Evolutionary conservation across 2,888 invertebrate species (phyloP), one percentile per base, ranked within the genome.

Genomic region (Fissipunctia ypsillon): DNA sequence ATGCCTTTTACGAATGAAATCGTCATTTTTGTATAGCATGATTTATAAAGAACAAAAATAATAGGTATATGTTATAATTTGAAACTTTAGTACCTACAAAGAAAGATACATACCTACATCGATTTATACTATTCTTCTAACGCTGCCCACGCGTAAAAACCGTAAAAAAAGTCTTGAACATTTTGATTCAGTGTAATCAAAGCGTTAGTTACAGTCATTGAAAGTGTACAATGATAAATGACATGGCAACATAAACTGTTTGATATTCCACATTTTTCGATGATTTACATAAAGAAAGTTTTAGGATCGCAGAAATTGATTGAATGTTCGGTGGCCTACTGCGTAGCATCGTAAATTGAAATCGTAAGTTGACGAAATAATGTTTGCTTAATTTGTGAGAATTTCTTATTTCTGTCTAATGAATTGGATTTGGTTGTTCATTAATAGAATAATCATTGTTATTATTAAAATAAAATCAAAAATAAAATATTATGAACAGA

Each of bases 231-330:
- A 19, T 76, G 77, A 78, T 83, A 63, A 74, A 81, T 81, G 56
- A 61, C 38, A 59, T 73, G 43, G 35, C n/a, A 66, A 61, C n/a
- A 48, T 28, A 56, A 59, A 69, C 50, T 43, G 52, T 65, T 70
- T 56, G 48, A 48, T 73, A 76, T 84, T 84, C 69, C 59, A 71
- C 57, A 66, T 78, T 69, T 78, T 54, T 73, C 4, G 35, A 73
- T 28, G 25, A 85, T 86, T 86, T 82, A 70, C 84, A 86, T 86
- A 78, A 69, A 78, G 85, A 87, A 86, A 86, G 84, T 77, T 70
- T 59, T 41, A 38, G 22, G 22, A 64, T 69, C n/a, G 69, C 56
- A 69, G 78, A 80, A 78, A 78, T 72, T 76, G 64, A 73, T 68
- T 69, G 38, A 64, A 60, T 35, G 12, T 25, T 50, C 14, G 22